phyloP scores from a whole-genome alignment of 2,797 vertebrate genomes.

The Coccyzus lansbergi region DNA sequence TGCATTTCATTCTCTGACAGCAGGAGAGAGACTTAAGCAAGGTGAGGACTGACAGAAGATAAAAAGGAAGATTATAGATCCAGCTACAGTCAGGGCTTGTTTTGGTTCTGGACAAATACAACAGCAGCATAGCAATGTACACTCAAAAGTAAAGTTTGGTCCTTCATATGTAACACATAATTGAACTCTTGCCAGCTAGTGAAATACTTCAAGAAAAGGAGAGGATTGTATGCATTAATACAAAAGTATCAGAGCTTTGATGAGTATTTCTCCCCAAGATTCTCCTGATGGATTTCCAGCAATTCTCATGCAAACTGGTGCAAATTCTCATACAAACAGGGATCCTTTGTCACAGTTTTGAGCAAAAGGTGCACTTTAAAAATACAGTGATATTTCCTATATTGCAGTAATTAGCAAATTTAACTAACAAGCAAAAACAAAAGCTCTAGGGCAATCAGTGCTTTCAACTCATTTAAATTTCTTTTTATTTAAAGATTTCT shows the following conservation, averaged over 20 bases:
- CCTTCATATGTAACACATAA: background rate
- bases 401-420: conserved; percentile 29
- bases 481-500: background rate
- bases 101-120: background rate
- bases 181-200: background rate
- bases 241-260: background rate
- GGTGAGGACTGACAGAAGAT: background rate
- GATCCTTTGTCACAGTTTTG: background rate
- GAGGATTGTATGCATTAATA: background rate
- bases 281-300: background rate
- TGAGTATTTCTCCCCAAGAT: background rate
- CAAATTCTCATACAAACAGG: background rate
- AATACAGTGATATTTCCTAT: background rate
- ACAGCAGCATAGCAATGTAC: background rate
- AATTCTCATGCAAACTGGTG: background rate
- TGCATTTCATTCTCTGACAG: background rate
- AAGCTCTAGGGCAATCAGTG: background rate
- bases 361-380: background rate
- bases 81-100: background rate
- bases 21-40: background rate
- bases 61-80: background rate
- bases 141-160: background rate
- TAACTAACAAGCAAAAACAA: background rate
- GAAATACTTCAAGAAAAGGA: background rate
- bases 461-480: conserved; percentile 15